These are phyloP conservation scores for Limenitis camilla DNA, from an alignment of 2,888 invertebrate genomes.

Conservation along the genomic window DNA sequence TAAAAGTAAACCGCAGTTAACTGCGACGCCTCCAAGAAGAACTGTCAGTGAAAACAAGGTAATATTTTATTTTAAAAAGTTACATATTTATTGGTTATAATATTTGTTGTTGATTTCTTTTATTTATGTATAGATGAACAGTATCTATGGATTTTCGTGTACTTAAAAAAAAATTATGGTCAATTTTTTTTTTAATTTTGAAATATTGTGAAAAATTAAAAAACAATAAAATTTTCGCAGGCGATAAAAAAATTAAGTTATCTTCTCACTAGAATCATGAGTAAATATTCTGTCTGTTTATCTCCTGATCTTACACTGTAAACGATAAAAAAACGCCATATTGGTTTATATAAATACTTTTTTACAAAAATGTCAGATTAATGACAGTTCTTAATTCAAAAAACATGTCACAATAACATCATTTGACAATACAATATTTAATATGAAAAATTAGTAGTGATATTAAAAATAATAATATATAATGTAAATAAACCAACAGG, in stretches of 20 bases:
- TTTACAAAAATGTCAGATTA: background rate
- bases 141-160: too few species aligned
- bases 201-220: too few species aligned
- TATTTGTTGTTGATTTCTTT: too few species aligned
- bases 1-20: slow-evolving; percentile 27
- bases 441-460: slow-evolving; percentile 4
- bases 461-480: slow-evolving; percentile 10
- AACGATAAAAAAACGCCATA: background rate
- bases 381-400: slow-evolving; percentile 4
- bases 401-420: slow-evolving; percentile 1
- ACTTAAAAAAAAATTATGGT: too few species aligned
- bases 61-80: background rate
- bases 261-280: too few species aligned
- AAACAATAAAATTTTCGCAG: too few species aligned
- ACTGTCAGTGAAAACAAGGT: slow-evolving; percentile 49
- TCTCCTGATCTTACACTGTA: too few species aligned
- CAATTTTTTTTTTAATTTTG: too few species aligned
- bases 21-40: slow-evolving; percentile 34
- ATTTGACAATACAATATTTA: slow-evolving; percentile 14
- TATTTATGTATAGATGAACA: too few species aligned
- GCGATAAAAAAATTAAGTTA: too few species aligned
- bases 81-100: background rate
- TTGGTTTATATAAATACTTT: too few species aligned
- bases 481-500: slow-evolving; percentile 26
- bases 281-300: too few species aligned